These are phyloP conservation scores for Graphium colonna DNA, from an alignment of 2,888 invertebrate genomes.

Conservation along the genomic window DNA sequence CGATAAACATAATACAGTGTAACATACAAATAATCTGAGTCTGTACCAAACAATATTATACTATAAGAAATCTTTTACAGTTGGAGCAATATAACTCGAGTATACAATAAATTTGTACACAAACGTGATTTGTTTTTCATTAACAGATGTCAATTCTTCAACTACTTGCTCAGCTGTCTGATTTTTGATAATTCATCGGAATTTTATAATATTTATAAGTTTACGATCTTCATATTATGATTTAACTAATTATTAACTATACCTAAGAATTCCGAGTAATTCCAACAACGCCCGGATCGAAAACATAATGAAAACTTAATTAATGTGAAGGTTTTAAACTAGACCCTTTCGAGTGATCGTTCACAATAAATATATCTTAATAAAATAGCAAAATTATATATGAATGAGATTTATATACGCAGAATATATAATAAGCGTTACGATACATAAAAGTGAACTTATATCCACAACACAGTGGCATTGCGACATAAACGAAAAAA, in stretches of 20 bases:
- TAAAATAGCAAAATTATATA: slow-evolving; percentile 13
- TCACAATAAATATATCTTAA: slow-evolving; percentile 17
- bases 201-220: slow-evolving; percentile 10
- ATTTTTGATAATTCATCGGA: background rate
- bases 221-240: slow-evolving; percentile 21
- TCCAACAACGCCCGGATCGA: background rate
- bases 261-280: slow-evolving; percentile 12
- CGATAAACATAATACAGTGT: slow-evolving; percentile 61
- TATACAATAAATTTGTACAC: slow-evolving; percentile 26
- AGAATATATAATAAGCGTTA: slow-evolving; percentile 14
- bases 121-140: background rate
- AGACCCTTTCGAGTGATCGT: slow-evolving; percentile 4
- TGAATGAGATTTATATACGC: slow-evolving; percentile 19
- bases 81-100: background rate
- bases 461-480: background rate
- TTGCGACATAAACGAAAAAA: background rate
- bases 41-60: slow-evolving; percentile 44
- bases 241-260: slow-evolving; percentile 29
- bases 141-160: background rate
- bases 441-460: background rate
- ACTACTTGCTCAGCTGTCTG: background rate
- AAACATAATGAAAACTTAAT: background rate
- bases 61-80: background rate
- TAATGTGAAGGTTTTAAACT: slow-evolving; percentile 1
- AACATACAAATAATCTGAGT: slow-evolving; percentile 38